Conservation (phyloP, 2,797 vertebrate genomes). For the Sebastes kiyomatsui region DNA sequence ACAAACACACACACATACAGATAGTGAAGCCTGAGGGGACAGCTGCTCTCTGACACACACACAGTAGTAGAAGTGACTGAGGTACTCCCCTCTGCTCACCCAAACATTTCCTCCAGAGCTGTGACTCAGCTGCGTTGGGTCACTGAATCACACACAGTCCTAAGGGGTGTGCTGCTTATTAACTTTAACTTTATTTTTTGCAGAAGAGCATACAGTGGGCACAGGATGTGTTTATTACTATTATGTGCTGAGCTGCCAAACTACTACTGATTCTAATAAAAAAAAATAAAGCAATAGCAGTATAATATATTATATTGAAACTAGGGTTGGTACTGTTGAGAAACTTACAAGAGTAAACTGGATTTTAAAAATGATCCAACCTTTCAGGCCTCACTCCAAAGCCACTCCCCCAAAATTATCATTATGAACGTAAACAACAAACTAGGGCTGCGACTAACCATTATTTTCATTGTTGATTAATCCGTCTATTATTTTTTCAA, state of each 20-base stretch:
- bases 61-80: conserved; percentile 34
- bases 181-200: conserved; percentile 31
- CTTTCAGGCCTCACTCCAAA: neutral
- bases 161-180: conserved; percentile 31
- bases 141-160: conserved; percentile 34
- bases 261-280: neutral
- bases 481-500: neutral
- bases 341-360: neutral
- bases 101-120: conserved; percentile 38
- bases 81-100: conserved; percentile 22
- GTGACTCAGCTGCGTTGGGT: conserved; percentile 36
- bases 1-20: conserved; percentile 29
- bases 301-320: neutral
- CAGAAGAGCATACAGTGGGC: neutral
- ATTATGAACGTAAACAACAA: neutral
- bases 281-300: neutral
- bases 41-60: conserved; percentile 60
- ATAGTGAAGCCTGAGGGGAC: conserved; percentile 59
- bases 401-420: neutral
- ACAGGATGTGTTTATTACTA: neutral
- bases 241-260: neutral
- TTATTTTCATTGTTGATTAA: neutral
- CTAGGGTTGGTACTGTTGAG: neutral
- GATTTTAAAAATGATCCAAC: neutral
- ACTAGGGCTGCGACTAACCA: neutral